phyloP scores from a whole-genome alignment of 2,888 invertebrate genomes.

The Rotaria macrura region DNA sequence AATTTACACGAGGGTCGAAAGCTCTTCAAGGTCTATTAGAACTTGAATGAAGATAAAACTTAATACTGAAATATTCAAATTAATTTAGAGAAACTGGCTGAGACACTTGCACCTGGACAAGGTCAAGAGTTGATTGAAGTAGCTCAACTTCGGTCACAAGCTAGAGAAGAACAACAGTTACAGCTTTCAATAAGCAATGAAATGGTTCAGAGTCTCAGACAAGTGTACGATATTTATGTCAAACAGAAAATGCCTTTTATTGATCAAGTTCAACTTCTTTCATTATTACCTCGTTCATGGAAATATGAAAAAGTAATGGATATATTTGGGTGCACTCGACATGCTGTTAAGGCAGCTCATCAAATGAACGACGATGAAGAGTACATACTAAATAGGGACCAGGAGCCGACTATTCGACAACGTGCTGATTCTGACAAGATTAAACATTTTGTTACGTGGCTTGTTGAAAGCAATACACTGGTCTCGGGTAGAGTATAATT shows the following conservation, averaged over 20 bases:
- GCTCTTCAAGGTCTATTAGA: neutral
- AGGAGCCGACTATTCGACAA: neutral
- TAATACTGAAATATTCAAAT: too few relatives aligned
- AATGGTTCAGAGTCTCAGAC: neutral
- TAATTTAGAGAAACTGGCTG: neutral
- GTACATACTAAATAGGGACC: neutral
- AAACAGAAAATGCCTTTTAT: neutral
- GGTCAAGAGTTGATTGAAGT: neutral
- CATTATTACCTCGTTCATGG: neutral
- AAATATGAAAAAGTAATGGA: neutral
- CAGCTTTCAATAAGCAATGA: too few relatives aligned
- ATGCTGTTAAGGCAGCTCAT: neutral
- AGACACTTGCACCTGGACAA: neutral
- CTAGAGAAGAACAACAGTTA: too few relatives aligned
- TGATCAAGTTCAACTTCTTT: neutral
- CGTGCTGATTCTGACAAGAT: neutral
- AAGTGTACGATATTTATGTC: neutral
- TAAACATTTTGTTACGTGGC: neutral
- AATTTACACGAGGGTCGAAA: neutral
- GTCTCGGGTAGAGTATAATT: too few relatives aligned
- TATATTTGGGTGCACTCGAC: neutral
- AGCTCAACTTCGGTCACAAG: too few relatives aligned
- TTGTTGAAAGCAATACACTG: neutral
- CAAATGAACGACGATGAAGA: neutral
- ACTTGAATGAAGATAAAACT: neutral